A percentile compares a stretch with the other conserved stretches of the same genome.
These are phyloP conservation scores for Paramuricea clavata DNA, from an alignment of 92 coral and sea anemone genomes.

Conservation along the genomic window DNA sequence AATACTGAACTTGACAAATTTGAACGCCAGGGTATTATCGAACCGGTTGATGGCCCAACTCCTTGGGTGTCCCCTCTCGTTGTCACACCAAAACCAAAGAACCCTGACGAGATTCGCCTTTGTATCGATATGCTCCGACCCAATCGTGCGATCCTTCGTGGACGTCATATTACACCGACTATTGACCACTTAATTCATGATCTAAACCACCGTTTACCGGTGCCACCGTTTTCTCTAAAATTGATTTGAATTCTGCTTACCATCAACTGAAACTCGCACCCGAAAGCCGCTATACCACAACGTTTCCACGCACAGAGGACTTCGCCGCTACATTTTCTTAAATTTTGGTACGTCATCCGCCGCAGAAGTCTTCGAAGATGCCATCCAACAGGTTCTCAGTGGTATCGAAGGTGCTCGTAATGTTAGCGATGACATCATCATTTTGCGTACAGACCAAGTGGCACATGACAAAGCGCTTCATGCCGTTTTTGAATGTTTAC, in stretches of 20 bases:
- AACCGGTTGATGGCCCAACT: conserved; percentile 24
- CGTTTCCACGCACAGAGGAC: conserved; percentile 31
- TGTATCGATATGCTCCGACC: conserved; percentile 30
- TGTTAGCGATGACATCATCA: conserved; percentile 31
- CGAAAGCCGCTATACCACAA: conserved; percentile 27
- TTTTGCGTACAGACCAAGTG: conserved; percentile 13
- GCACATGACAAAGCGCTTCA: conserved; percentile 12
- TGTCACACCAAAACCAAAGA: conserved; percentile 29
- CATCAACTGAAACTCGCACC: conserved; percentile 45
- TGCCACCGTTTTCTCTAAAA: conserved; percentile 40
- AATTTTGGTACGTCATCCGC: conserved; percentile 20
- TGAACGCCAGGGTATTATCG: conserved; percentile 27
- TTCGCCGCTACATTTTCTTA: conserved; percentile 5
- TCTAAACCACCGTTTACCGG: no score
- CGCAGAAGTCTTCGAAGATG: conserved; percentile 22
- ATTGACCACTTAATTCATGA: conserved; percentile 22
- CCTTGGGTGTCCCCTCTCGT: conserved; percentile 28
- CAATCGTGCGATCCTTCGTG: conserved; percentile 18
- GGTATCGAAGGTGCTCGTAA: conserved; percentile 23
- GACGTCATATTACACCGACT: conserved; percentile 28
- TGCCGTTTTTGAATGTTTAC: conserved; percentile 7
- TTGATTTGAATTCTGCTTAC: conserved; percentile 26
- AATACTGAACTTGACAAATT: conserved; percentile 4
- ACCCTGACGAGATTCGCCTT: conserved; percentile 10
- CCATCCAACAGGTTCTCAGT: conserved; percentile 19